Base-by-base conservation (phyloP, 2,113 vertebrate genomes). In the Mesoclemmys tuberculata region DNA sequence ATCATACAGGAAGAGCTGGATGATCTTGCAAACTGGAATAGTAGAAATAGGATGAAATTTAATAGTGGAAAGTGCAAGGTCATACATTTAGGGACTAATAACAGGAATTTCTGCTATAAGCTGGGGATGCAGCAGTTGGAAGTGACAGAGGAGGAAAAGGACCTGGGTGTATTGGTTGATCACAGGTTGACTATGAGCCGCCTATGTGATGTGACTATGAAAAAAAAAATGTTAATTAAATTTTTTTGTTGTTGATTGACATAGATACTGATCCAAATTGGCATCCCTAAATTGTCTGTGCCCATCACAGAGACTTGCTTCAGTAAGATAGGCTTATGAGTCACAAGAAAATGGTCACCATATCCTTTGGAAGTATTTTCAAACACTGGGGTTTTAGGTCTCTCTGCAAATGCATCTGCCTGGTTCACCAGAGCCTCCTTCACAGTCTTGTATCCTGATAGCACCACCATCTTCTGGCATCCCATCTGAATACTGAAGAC, bases 351-450 rank as follows among this genome's bases (percentile, higher is more conserved):
- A 44, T 1, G 13, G 61, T 95, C 82, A 97, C 98, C 97, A 8
- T 96, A 92, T 90, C 95, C 97, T 27, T 48, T 80, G 19, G 89
- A 84, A 71, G 97, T 4, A 61, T 97, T 97, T 83, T 98, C 88
- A 94, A 98, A 97, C 56, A 98, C 0, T 44, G 96, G 96, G 38
- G 98, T 71, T 71, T 90, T 86, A 38, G 96, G 90, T 85, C 97
- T 83, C 88, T 95, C 97, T 68, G 94, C 81, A 97, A 98, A 98
- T 1, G 97, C 96, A 74, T 98, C 96, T 82, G 96, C 97, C 8
- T 97, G 61, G 80, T 96, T 97, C 56, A 98, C 64, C 0, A 98
- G 97, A 90, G 98, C 98, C 87, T 98, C 98, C 68, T 98, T 98
- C 56, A 98, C 96, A 2, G 93, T 97, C 68, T 98, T 91, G 2